Percentiles rank a stretch among this genome's conserved stretches.
Evolutionary conservation across 2,888 invertebrate genomes (phyloP).

Genomic region (Sepiola atlantica): DNA sequence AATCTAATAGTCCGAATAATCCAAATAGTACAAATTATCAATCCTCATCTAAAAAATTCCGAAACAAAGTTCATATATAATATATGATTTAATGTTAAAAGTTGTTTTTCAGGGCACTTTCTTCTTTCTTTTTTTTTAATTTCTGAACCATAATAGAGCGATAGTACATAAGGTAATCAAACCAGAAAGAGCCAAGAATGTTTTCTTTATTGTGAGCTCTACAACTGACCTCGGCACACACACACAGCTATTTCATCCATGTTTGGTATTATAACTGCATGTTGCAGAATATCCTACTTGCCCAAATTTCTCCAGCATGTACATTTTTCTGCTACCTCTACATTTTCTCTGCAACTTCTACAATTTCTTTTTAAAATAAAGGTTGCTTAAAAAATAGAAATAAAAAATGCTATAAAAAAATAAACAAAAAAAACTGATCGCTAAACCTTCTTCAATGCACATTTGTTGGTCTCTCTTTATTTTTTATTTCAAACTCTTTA

Average conservation of each 20-base stretch:
- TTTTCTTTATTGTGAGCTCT: constrained; percentile 1
- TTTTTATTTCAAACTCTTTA: constrained; percentile 32
- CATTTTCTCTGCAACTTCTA: neutral
- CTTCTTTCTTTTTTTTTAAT: too few relatives aligned
- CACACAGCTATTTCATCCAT: neutral
- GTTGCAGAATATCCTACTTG: neutral
- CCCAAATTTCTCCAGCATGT: constrained; percentile 32
- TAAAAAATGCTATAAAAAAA: neutral
- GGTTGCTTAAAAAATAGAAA: neutral
- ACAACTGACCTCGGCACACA: constrained; percentile 32
- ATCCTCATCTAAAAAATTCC: too few relatives aligned
- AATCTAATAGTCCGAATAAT: too few relatives aligned
- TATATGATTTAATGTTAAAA: too few relatives aligned
- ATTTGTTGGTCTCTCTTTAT: neutral
- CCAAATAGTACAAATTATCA: too few relatives aligned
- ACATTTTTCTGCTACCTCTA: constrained; percentile 32
- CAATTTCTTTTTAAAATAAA: neutral
- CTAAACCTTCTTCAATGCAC: constrained; percentile 22
- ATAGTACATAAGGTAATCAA: neutral
- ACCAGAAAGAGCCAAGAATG: constrained; percentile 32
- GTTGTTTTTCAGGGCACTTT: too few relatives aligned
- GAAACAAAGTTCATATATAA: too few relatives aligned
- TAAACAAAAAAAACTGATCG: neutral
- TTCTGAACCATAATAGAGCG: too few relatives aligned
- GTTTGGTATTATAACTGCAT: constrained; percentile 8